These are phyloP conservation scores for Trachelus stipa DNA, from an alignment of 2,888 invertebrate species.

Conservation along the genomic window DNA sequence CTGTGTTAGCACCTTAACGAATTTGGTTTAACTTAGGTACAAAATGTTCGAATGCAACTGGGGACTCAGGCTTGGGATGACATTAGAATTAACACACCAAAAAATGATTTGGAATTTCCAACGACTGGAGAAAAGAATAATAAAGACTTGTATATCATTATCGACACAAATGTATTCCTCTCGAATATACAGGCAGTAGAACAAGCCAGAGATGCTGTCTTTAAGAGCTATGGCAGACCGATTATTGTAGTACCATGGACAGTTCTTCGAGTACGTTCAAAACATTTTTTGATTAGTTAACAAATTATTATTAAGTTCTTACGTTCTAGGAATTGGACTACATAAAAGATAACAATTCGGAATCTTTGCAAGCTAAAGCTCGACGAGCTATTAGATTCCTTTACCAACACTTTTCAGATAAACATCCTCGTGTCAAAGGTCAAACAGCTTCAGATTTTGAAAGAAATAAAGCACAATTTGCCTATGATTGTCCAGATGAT, in stretches of 20 bases:
- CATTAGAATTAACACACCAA: conserved; percentile 21
- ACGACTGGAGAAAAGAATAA: conserved; percentile 9
- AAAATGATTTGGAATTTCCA: conserved; percentile 38
- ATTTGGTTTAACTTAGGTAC: conserved; percentile 38
- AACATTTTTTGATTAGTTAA: no score
- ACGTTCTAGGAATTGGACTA: conserved; percentile 59
- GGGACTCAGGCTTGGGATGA: conserved; percentile 26
- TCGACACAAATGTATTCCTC: conserved; percentile 66
- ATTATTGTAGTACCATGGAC: conserved; percentile 61
- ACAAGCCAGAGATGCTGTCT: conserved; percentile 46
- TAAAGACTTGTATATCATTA: conserved; percentile 53
- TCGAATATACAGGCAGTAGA: conserved; percentile 55
- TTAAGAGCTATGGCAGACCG: conserved; percentile 51
- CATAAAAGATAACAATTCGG: conserved; percentile 55
- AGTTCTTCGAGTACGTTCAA: conserved; percentile 51
- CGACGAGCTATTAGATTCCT: conserved; percentile 57
- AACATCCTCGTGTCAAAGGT: conserved; percentile 58
- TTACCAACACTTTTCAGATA: conserved; percentile 51
- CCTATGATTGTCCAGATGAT: conserved; percentile 65
- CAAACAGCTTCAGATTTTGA: conserved; percentile 56
- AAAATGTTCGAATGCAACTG: conserved; percentile 52
- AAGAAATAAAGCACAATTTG: conserved; percentile 49
- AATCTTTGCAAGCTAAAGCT: conserved; percentile 47
- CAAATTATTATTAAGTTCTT: conserved; percentile 1
- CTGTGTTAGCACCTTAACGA: conserved; percentile 1